phyloP scores from a whole-genome alignment of 2,797 vertebrate species.

The Lagocephalus sceleratus region DNA sequence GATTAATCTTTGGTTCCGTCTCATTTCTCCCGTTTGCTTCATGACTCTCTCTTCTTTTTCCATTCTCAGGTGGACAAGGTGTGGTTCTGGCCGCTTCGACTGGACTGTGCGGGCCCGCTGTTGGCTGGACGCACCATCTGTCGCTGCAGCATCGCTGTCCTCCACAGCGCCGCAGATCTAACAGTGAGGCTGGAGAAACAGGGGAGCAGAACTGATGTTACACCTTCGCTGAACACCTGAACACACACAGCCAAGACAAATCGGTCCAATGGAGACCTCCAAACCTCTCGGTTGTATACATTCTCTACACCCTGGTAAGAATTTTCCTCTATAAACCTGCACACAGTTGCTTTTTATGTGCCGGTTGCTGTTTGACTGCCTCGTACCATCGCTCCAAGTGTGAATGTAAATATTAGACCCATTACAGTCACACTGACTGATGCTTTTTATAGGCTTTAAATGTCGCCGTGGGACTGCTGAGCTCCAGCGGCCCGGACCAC shows the following conservation, averaged over 20 bases:
- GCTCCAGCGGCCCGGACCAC: too few relatives aligned
- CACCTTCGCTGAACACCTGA: constrained; percentile 6
- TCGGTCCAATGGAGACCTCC: constrained; percentile 3
- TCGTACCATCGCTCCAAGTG: background rate
- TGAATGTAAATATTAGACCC: constrained; percentile 1
- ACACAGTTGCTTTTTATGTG: constrained; percentile 3
- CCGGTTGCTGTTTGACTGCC: constrained; percentile 8
- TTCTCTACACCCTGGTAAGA: constrained; percentile 7
- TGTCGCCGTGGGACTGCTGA: constrained; percentile 7
- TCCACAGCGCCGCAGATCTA: constrained; percentile 40
- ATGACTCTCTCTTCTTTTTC: too few relatives aligned
- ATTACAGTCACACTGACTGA: constrained; percentile 16
- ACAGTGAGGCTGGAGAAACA: constrained; percentile 42
- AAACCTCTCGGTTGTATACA: constrained; percentile 13
- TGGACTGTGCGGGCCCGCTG: too few relatives aligned
- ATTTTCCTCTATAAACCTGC: constrained; percentile 28
- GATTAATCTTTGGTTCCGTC: background rate
- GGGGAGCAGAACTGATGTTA: constrained; percentile 31
- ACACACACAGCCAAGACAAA: constrained; percentile 6
- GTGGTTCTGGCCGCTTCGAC: too few relatives aligned
- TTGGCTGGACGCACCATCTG: background rate
- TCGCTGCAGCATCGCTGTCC: background rate
- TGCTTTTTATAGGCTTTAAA: constrained; percentile 22
- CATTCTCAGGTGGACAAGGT: too few relatives aligned
- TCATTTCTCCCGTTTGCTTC: too few relatives aligned